Conservation (phyloP, 2,888 invertebrate species). For the Zelleria hepariella region DNA sequence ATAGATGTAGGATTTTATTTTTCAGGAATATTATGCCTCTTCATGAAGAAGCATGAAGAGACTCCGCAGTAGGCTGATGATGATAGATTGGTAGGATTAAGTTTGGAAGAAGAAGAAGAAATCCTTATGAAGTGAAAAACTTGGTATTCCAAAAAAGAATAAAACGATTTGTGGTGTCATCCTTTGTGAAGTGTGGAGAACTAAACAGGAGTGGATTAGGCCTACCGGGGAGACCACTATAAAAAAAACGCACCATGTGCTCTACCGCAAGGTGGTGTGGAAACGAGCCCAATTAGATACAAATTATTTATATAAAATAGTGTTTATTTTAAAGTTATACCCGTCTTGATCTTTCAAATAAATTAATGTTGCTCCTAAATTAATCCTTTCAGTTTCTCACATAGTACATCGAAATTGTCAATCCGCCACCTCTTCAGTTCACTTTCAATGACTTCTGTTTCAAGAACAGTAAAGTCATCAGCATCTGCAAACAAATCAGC, state of each 20-base stretch:
- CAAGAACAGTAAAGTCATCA: conserved; percentile 30
- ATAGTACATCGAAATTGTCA: conserved; percentile 37
- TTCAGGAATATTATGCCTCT: neutral
- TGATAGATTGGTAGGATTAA: no score
- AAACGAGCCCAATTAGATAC: conserved; percentile 19
- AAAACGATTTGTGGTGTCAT: neutral
- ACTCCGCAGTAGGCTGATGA: no score
- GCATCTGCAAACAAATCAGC: conserved; percentile 27
- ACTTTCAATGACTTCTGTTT: conserved; percentile 29
- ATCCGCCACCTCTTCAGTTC: conserved; percentile 46
- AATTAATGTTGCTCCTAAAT: conserved; percentile 21
- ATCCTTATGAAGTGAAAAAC: no score
- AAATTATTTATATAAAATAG: neutral
- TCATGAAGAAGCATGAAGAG: neutral
- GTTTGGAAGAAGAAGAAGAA: no score
- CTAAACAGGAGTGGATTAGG: conserved; percentile 24
- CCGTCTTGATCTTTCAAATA: no score
- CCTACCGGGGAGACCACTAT: conserved; percentile 30
- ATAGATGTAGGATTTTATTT: neutral
- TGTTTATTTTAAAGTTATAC: neutral
- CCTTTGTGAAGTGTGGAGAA: neutral
- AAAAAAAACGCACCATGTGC: conserved; percentile 30
- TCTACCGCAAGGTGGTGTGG: conserved; percentile 30
- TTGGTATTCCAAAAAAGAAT: no score
- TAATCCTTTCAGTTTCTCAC: conserved; percentile 31